Evolutionary conservation across 1,140 invertebrate species (phyloP).

Genomic region (Helicoverpa zea): DNA sequence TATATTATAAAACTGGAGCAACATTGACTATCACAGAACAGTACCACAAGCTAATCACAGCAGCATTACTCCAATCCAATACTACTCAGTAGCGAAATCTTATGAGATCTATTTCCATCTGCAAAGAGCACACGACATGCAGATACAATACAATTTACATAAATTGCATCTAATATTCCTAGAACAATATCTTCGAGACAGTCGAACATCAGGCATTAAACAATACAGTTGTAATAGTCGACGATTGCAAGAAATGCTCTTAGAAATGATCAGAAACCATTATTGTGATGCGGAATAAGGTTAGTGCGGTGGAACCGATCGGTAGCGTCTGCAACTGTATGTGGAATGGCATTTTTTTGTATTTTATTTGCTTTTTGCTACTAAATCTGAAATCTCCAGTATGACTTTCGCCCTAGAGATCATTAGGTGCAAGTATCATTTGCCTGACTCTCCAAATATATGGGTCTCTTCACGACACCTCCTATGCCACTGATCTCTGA

Average conservation of each 20-base stretch:
- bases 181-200: conserved; percentile 33
- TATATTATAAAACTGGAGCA: background rate
- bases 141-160: conserved; percentile 36
- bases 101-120: background rate
- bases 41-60: background rate
- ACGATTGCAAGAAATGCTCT: conserved; percentile 69
- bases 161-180: conserved; percentile 43
- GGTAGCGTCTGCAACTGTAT: conserved; percentile 70
- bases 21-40: background rate
- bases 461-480: too few relatives aligned
- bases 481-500: too few relatives aligned
- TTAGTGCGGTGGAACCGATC: conserved; percentile 78
- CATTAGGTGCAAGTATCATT: too few relatives aligned
- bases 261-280: conserved; percentile 75
- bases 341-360: conserved; percentile 56
- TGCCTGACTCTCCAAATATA: too few relatives aligned
- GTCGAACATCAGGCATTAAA: conserved; percentile 44
- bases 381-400: background rate
- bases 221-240: conserved; percentile 48
- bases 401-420: too few relatives aligned
- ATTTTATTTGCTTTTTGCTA: background rate
- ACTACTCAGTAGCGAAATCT: background rate
- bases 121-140: conserved; percentile 8
- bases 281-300: conserved; percentile 83
- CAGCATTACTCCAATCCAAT: background rate